Evolutionary conservation across 1,140 invertebrate species (phyloP).

Genomic region (Procambarus virginalis): DNA sequence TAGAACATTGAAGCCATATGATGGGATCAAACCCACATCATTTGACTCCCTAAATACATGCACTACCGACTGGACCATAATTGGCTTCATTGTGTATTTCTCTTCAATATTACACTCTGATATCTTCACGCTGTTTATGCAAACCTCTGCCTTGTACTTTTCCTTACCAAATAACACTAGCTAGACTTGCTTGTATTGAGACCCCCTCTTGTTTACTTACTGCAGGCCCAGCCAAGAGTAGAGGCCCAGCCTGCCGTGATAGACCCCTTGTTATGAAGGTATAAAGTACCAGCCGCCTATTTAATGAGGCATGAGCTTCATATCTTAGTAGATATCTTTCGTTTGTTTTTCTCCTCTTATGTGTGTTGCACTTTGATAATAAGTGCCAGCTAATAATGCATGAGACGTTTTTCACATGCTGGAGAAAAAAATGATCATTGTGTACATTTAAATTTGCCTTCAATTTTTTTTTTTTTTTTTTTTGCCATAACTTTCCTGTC

Average conservation of each 20-base stretch:
- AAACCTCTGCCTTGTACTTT: background rate
- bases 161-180: background rate
- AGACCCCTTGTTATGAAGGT: conserved; percentile 29
- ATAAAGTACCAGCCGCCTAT: background rate
- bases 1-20: no score
- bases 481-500: no score
- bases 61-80: no score
- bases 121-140: background rate
- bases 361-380: background rate
- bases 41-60: no score
- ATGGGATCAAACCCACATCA: no score
- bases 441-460: no score
- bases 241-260: background rate
- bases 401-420: background rate
- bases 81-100: background rate
- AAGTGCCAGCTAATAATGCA: background rate
- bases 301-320: background rate
- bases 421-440: no score
- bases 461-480: no score
- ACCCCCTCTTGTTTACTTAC: conserved; percentile 6
- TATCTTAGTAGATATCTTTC: background rate
- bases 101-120: background rate
- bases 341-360: background rate
- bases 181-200: background rate
- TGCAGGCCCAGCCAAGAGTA: conserved; percentile 26